Evolutionary conservation across 2,888 invertebrate genomes (phyloP), one percentile per base, ranked within the genome.

Genomic region (Cistogaster globosa): DNA sequence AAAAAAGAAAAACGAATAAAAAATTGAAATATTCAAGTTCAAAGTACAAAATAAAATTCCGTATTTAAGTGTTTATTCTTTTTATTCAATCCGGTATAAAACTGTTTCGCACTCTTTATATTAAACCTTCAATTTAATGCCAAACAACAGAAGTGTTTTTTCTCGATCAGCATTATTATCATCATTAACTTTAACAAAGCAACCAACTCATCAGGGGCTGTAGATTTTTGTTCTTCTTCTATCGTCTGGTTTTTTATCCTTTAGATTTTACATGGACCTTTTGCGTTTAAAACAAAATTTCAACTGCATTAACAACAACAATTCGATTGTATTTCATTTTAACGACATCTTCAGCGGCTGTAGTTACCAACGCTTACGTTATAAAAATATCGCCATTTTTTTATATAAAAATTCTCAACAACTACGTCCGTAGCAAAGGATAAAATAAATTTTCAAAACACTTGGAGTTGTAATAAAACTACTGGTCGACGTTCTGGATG

Each of bases 401-500:
- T 48, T 48, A n/a, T n/a, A n/a, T 14, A 48, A 48, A 48, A 16
- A n/a, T 12, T 48, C 11, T 48, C n/a, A 58, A 60, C 68, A 72
- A 26, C 53, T 53, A 88, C 87, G 88, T 86, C 88, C 87, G 88
- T 88, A 86, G 79, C 88, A 71, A 86, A 92, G 90, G 92, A 92
- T 90, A 91, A 91, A 89, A 89, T 89, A 89, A 89, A 91, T 88
- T 91, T 91, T 88, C 91, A 91, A 90, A 91, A 91, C 90, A 92
- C 91, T 88, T 92, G 92, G 92, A 91, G 90, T 88, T 90, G 90
- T 87, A 92, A 92, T 87, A 92, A 92, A 88, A 92, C 92, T 88
- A 92, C 91, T 86, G 91, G 92, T 86, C 90, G 90, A 78, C 92
- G 92, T 76, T 91, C 92, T 89, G 92, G 92, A 88, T 92, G 90